Conservation (phyloP, 2,888 invertebrate genomes). For the Sturmia bella region DNA sequence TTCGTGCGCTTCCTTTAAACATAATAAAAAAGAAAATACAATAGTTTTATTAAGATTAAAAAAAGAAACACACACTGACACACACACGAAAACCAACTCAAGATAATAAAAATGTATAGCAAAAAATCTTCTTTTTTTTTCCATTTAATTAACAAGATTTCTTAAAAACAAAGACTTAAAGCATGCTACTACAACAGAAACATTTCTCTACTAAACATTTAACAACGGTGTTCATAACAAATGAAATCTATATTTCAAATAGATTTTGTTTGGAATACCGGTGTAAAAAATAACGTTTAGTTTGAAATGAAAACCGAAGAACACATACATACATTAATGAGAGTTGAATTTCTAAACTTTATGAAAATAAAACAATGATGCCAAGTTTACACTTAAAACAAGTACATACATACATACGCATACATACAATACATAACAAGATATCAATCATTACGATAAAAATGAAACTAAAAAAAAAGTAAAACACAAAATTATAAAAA, state of each 20-base stretch:
- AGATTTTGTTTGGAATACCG: too few species aligned
- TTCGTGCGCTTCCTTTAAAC: slow-evolving; percentile 69
- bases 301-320: slow-evolving; percentile 34
- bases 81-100: slow-evolving; percentile 51
- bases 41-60: slow-evolving; percentile 67
- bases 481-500: slow-evolving; percentile 48
- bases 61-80: slow-evolving; percentile 28
- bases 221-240: too few species aligned
- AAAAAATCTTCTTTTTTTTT: slow-evolving; percentile 19
- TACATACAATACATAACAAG: slow-evolving; percentile 54
- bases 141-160: slow-evolving; percentile 27
- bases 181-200: slow-evolving; percentile 28
- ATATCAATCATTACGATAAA: slow-evolving; percentile 54
- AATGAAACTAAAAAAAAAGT: slow-evolving; percentile 55
- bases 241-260: too few species aligned
- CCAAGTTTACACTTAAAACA: slow-evolving; percentile 69
- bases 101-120: slow-evolving; percentile 34
- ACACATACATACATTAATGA: slow-evolving; percentile 11
- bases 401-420: slow-evolving; percentile 61
- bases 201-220: slow-evolving; percentile 17
- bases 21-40: slow-evolving; percentile 62
- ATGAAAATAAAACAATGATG: slow-evolving; percentile 64
- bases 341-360: slow-evolving; percentile 64
- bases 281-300: slow-evolving; percentile 32
- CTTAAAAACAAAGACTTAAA: slow-evolving; percentile 34